Evolutionary conservation across 92 coral and sea anemone genomes (phyloP), one percentile per base, ranked within the genome.

Genomic region (Bergia puertoricense): DNA sequence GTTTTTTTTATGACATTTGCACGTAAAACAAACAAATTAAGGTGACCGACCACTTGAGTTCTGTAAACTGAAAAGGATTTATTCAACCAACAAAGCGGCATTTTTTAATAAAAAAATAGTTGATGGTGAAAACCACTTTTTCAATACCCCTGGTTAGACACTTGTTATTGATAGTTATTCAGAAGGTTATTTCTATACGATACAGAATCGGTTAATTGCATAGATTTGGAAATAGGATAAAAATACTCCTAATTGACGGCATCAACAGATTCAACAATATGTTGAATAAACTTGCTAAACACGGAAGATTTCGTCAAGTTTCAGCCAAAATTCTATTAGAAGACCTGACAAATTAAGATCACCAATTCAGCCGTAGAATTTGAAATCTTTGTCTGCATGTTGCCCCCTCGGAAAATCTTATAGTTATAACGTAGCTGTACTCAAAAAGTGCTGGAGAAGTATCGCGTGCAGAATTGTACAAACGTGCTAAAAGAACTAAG

Each of bases 1-100:
- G 43, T 37, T 37, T 74, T 73, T 74, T 40, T 42, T 37, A 74
- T 8, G 42, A 39, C 42, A 74, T 74, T 74, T 74, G 46, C 77
- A 37, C 77, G 77, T 74, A 38, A 39, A 74, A 74, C 11, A 74
- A 74, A 74, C 77, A 74, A 74, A 74, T 74, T 74, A 74, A 38
- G 77, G 1, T 54, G 18, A 13, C 15, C 22, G 20, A 1, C 43
- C 45, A 74, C 46, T 39, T 39, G 77, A 74, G 77, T 74, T 74
- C 43, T 15, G 40, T 40, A 74, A 38, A 74, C 77, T 37, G 16
- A 43, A 43, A 74, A 74, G 14, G 45, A 74, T 74, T 74, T 37
- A 43, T 4, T 37, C 22, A 74, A 74, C 77, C 46, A 74, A 74
- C 77, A 74, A 74, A 74, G 46, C 45, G 77, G 46, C 46, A 74